Percentiles rank a stretch among this genome's conserved stretches.
Evolutionary conservation across 2,888 invertebrate species (phyloP).

Genomic region (Nectonema munidae): DNA sequence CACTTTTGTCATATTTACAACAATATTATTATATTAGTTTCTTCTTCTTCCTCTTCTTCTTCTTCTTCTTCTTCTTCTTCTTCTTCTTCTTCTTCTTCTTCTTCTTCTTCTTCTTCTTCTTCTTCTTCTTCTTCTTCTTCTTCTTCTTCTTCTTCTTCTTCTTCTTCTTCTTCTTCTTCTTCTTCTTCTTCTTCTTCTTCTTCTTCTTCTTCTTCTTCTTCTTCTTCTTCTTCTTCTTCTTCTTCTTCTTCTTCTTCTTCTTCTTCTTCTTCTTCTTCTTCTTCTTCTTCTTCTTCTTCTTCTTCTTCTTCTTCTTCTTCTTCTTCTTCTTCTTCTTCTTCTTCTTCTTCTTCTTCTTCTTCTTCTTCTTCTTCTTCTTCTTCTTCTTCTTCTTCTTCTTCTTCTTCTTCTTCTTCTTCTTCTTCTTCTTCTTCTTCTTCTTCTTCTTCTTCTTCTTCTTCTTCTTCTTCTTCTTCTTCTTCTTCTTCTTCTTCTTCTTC

Average conservation of each 20-base stretch:
- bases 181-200: constrained; percentile 11
- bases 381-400: constrained; percentile 11
- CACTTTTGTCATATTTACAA: too few species aligned
- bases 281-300: constrained; percentile 11
- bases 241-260: constrained; percentile 11
- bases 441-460: constrained; percentile 11
- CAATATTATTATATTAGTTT: too few species aligned
- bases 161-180: constrained; percentile 11
- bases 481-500: constrained; percentile 11
- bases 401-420: constrained; percentile 11
- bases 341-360: constrained; percentile 11
- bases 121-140: constrained; percentile 11
- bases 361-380: constrained; percentile 11
- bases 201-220: constrained; percentile 11
- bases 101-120: constrained; percentile 11
- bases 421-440: constrained; percentile 11
- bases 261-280: constrained; percentile 11
- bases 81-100: constrained; percentile 11
- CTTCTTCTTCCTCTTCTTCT: constrained; percentile 8
- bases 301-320: constrained; percentile 11
- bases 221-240: constrained; percentile 11
- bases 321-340: constrained; percentile 11
- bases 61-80: constrained; percentile 11
- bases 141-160: constrained; percentile 11
- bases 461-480: constrained; percentile 11